Percentiles rank a stretch among this genome's conserved stretches.
phyloP scores from a whole-genome alignment of 1,140 invertebrate species.

The Vanessa tameamea region DNA sequence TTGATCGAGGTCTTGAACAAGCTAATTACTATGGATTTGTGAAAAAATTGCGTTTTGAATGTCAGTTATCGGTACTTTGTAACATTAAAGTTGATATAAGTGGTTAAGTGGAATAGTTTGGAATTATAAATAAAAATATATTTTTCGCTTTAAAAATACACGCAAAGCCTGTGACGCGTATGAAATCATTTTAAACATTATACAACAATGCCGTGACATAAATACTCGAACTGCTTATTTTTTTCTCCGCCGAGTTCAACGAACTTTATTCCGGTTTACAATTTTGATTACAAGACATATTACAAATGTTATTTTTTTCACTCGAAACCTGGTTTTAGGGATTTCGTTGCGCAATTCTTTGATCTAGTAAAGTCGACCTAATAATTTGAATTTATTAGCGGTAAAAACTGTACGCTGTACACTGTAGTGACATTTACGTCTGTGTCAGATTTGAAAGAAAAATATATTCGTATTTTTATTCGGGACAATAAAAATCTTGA shows the following conservation, averaged over 20 bases:
- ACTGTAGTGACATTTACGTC: slow-evolving; percentile 18
- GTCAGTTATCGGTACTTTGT: too few species aligned
- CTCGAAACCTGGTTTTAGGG: slow-evolving; percentile 16
- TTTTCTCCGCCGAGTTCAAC: slow-evolving; percentile 22
- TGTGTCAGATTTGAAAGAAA: neutral
- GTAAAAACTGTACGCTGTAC: slow-evolving; percentile 12
- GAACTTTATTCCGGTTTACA: slow-evolving; percentile 25
- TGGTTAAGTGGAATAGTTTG: too few species aligned
- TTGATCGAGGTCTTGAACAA: too few species aligned
- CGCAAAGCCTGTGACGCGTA: neutral
- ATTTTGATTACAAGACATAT: slow-evolving; percentile 10
- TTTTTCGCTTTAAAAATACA: too few species aligned
- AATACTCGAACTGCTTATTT: slow-evolving; percentile 15
- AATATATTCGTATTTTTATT: neutral
- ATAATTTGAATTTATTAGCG: slow-evolving; percentile 29
- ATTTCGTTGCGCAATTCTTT: slow-evolving; percentile 31
- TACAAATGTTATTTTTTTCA: slow-evolving; percentile 19
- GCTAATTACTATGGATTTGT: too few species aligned
- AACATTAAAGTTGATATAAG: too few species aligned
- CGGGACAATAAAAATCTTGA: neutral
- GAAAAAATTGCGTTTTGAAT: too few species aligned
- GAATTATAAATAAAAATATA: too few species aligned
- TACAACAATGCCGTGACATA: slow-evolving; percentile 13
- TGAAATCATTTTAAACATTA: slow-evolving; percentile 7
- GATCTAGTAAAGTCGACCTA: slow-evolving; percentile 25